Evolutionary conservation across 2,797 vertebrate species (phyloP).

Genomic region (Acestrorhynchus altus): DNA sequence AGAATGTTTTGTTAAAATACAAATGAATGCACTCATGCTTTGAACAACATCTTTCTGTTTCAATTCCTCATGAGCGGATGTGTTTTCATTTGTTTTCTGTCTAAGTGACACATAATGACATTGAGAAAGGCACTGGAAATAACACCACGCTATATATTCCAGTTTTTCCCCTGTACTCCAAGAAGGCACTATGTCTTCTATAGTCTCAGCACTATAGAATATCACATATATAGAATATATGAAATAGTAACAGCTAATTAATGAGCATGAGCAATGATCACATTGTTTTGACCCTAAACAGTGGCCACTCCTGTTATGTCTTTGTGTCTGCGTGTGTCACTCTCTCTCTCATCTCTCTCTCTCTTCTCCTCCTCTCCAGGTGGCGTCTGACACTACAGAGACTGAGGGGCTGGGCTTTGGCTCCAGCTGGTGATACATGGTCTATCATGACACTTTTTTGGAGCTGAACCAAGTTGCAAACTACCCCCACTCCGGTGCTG

Average conservation of each 20-base stretch:
- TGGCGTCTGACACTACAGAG: conserved; percentile 56
- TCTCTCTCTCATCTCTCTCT: conserved; percentile 6
- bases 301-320: conserved; percentile 30
- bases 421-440: conserved; percentile 50
- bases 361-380: conserved; percentile 51
- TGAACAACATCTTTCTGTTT: conserved; percentile 36
- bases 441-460: conserved; percentile 58
- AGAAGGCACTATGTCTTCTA: not conserved
- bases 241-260: conserved; percentile 5
- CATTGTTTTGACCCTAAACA: conserved; percentile 9
- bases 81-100: conserved; percentile 26
- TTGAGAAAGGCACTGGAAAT: conserved; percentile 35
- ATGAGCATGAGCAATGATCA: not conserved
- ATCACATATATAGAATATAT: too few species aligned
- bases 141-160: not conserved
- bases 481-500: conserved; percentile 19
- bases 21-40: conserved; percentile 79
- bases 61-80: conserved; percentile 30
- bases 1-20: conserved; percentile 83
- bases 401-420: conserved; percentile 44
- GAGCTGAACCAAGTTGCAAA: conserved; percentile 51
- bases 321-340: conserved; percentile 22
- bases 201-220: not conserved
- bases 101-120: conserved; percentile 34
- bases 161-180: conserved; percentile 9